A percentile compares a stretch with the other conserved stretches of the same genome.
phyloP scores from a whole-genome alignment of 2,797 vertebrate species.

The Muscicapa comitata region DNA sequence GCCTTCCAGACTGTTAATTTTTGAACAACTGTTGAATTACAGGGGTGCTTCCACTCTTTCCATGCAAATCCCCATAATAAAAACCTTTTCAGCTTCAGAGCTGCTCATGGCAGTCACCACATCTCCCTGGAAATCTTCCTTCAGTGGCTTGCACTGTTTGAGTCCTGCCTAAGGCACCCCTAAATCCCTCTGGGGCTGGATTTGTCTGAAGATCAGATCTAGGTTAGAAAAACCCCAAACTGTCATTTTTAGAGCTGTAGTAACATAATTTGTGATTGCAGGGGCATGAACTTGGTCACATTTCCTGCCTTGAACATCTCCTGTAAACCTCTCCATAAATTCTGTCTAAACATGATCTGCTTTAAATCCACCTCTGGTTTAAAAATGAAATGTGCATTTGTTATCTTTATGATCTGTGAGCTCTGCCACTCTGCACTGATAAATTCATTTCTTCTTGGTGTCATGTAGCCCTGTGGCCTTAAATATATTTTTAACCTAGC shows the following conservation, averaged over 20 bases:
- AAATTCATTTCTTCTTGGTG: neutral
- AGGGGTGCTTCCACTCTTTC: neutral
- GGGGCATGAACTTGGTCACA: neutral
- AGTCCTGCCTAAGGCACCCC: neutral
- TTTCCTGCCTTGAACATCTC: neutral
- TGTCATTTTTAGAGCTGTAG: neutral
- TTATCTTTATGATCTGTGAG: neutral
- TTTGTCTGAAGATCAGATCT: neutral
- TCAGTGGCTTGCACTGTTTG: neutral
- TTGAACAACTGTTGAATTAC: neutral
- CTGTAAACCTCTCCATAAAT: neutral
- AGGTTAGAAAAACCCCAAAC: neutral
- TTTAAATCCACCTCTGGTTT: neutral
- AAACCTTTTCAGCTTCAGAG: neutral
- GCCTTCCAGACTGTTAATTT: neutral
- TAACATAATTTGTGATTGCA: neutral
- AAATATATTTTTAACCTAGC: neutral
- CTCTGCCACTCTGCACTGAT: neutral
- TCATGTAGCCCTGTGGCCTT: neutral
- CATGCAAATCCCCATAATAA: neutral
- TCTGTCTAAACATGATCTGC: neutral
- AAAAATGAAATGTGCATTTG: neutral
- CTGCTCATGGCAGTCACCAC: accelerated
- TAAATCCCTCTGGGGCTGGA: neutral
- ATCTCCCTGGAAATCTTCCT: neutral